Evolutionary conservation across 2,797 vertebrate genomes (phyloP), one percentile per base, ranked within the genome.

Genomic region (Gephyroberyx darwinii): DNA sequence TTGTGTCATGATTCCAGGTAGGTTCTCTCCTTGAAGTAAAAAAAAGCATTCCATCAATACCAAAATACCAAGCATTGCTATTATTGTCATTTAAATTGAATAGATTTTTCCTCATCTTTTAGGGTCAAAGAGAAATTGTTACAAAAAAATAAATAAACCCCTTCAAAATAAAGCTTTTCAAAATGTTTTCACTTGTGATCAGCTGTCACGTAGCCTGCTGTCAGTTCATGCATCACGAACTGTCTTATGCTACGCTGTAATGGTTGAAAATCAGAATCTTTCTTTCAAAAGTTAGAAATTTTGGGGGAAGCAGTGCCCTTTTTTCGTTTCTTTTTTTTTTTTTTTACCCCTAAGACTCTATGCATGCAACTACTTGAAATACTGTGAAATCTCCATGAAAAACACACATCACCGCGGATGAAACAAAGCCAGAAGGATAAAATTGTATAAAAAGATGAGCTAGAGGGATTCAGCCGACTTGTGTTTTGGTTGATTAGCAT

Each of bases 351-450:
- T 22, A 16, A 30, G 52, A 59, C 56, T 35, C 19, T 20, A 43
- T 51, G 57, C 82, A 83, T 71, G 88, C 73, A 90, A 86, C 82
- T 77, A 81, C 51, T 74, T 82, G 78, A 81, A 88, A 91, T 77
- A 74, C 47, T 67, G 52, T 37, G 69, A 89, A 85, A 86, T 83
- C 60, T 74, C 63, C 35, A 52, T 67, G 56, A 65, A 82, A 86
- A 68, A 66, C 50, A 71, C 70, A 58, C 52, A 66, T 54, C 33
- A 19, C 47, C 9, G 3, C 19, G 22, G 67, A 83, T 75, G 62
- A 83, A 80, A 85, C 78, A 76, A 78, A 88, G 70, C 65, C 59
- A 70, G 19, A 77, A 41, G 69, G 71, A 83, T 83, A 37, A 69
- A 61, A 74, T 50, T 57, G 43, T 43, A 65, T n/a, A 31, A n/a